Percentiles rank a stretch among this genome's conserved stretches.
phyloP scores from a whole-genome alignment of 2,113 vertebrate genomes.

The Crotalus horridus region DNA sequence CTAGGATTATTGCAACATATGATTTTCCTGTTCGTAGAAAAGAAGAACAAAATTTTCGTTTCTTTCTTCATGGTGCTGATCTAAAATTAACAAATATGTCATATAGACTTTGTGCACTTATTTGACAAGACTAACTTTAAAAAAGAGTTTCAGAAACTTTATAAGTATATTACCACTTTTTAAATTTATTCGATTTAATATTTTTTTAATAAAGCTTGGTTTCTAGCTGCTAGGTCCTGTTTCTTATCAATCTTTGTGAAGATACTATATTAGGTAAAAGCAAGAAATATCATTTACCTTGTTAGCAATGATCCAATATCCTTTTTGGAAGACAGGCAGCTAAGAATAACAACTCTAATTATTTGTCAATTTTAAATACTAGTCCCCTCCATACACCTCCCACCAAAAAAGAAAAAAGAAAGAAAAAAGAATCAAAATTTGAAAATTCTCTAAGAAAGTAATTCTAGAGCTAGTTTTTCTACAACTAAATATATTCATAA shows the following conservation, averaged over 20 bases:
- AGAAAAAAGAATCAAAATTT: neutral
- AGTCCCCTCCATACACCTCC: neutral
- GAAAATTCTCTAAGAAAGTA: neutral
- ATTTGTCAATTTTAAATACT: slow-evolving; percentile 51
- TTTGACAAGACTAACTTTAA: neutral
- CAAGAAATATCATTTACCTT: slow-evolving; percentile 58
- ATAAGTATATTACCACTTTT: neutral
- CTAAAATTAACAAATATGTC: neutral
- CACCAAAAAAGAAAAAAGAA: neutral
- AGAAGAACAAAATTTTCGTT: neutral
- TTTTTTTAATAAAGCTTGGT: slow-evolving; percentile 30
- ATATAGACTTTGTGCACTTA: neutral
- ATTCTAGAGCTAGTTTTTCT: neutral
- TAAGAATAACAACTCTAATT: slow-evolving; percentile 68
- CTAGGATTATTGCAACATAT: neutral
- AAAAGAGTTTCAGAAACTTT: neutral
- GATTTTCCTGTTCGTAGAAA: neutral
- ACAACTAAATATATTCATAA: neutral
- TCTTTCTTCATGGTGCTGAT: neutral
- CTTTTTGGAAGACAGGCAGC: slow-evolving; percentile 69
- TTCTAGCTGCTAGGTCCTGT: slow-evolving; percentile 65
- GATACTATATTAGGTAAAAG: slow-evolving; percentile 29
- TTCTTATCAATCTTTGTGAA: slow-evolving; percentile 49
- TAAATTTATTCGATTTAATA: neutral
- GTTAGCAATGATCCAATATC: slow-evolving; percentile 69